Evolutionary conservation across 1,140 invertebrate species (phyloP), one percentile per base, ranked within the genome.

Genomic region (Pseudobourletiella spinata): DNA sequence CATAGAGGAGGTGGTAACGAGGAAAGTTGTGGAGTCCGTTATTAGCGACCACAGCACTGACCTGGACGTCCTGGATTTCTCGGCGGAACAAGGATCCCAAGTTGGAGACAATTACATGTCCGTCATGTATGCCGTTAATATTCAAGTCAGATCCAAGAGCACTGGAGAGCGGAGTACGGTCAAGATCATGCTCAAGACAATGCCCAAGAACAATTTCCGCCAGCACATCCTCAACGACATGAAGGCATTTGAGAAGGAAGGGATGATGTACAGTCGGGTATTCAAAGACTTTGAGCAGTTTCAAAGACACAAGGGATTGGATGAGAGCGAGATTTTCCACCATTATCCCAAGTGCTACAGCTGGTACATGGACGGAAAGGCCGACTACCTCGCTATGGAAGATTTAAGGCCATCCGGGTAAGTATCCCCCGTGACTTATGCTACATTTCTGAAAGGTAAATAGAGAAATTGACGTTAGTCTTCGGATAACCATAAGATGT

Each of bases 71-170:
- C 71, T 58, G 2, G 65, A 74, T 64, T 61, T 74, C 52, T 20
- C 39, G 3, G 67, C 72, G 0, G 74, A 75, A 51, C 68, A 73
- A 0, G 77, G 76, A 0, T 76, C 75, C 0, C 67, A 61, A 42
- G 73, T 76, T 61, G 79, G 78, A 28, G 78, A 80, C 61, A 79
- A 79, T 71, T 80, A 79, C 29, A 72, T 75, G 8, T 77, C 77
- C 42, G 73, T 76, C 14, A 76, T 80, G 72, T 64, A 75, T 26
- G 73, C 77, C 1, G 67, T 72, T 1, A 63, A 16, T 30, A 63
- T 74, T 3, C 4, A 63, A 8, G 50, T 62, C n/a, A 68, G 57
- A 48, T 48, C 18, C 15, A 50, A 50, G 14, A 48, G 30, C 6
- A 66, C 35, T 22, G 52, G 57, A 18, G 44, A 59, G 6, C 18